A percentile compares a stretch with the other conserved stretches of the same genome.
Evolutionary conservation across 2,888 invertebrate genomes (phyloP).

Genomic region (Parnassius apollo): DNA sequence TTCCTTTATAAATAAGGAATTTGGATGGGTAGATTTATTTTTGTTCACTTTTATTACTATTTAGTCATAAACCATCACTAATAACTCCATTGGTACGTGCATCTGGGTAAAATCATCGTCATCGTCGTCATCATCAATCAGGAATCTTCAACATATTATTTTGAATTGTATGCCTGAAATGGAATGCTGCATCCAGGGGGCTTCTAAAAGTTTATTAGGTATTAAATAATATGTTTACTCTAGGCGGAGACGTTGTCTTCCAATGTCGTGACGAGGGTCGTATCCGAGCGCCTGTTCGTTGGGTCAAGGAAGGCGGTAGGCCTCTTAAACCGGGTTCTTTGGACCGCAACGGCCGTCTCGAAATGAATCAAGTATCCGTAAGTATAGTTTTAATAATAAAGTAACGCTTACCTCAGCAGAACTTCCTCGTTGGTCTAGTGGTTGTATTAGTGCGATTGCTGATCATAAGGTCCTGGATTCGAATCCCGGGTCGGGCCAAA

Average conservation of each 20-base stretch:
- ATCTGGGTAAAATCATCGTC: background rate
- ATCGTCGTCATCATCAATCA: too few species aligned
- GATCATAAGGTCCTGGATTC: too few species aligned
- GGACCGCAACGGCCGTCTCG: slow-evolving; percentile 89
- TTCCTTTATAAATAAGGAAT: too few species aligned
- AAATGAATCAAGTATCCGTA: slow-evolving; percentile 90
- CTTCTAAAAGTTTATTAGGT: background rate
- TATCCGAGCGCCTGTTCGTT: slow-evolving; percentile 86
- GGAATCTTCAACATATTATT: background rate
- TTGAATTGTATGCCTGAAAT: background rate
- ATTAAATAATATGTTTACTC: slow-evolving; percentile 18
- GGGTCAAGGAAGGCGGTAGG: slow-evolving; percentile 86
- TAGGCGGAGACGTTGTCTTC: slow-evolving; percentile 95
- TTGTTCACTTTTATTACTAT: background rate
- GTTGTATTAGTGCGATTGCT: too few species aligned
- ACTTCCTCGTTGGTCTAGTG: too few species aligned
- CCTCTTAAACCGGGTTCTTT: slow-evolving; percentile 89
- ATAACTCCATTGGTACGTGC: background rate
- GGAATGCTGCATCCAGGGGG: slow-evolving; percentile 9
- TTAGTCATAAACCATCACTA: too few species aligned
- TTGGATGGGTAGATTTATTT: background rate
- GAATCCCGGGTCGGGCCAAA: too few species aligned
- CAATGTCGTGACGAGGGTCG: slow-evolving; percentile 96
- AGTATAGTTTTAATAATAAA: slow-evolving; percentile 33
- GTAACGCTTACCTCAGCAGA: too few species aligned